Base-by-base conservation (phyloP, 2,797 vertebrate genomes). In the Zonotrichia albicollis region DNA sequence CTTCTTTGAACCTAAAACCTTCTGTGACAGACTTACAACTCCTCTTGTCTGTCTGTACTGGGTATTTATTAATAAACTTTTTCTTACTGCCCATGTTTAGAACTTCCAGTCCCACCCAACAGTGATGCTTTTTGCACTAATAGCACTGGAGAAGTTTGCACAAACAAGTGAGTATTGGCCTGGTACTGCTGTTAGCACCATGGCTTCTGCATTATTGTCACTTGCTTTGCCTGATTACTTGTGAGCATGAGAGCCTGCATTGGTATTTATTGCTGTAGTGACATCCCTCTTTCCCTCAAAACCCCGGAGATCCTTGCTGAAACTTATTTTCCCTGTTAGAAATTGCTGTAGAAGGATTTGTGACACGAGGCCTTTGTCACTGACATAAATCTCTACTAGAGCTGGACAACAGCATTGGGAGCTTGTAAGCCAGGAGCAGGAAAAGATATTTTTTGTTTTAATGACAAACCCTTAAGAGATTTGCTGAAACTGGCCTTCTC, bases 121-220 rank as follows among this genome's bases (percentile, higher is more conserved):
- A 40, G 99, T 99, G 94, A 99, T 99, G 99, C 98, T 99, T 95
- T 99, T 99, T 98, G 99, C 99, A 96, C 99, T 99, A 93, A 99
- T 99, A 84, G 99, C 99, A 85, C 98, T 99, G 98, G 99, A 99
- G 97, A 99, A 99, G 98, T 99, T 99, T 98, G 99, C 99, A 97
- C 99, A 99, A 97, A 99, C 99, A 78, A 99, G 99, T 99, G 98
- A 96, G 99, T 98, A 76, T 96, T 25, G 19, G 17, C 51, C 87
- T 90, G 74, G 19, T 87, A 30, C 13, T 57, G 57, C 89, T 92
- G 61, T 32, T 66, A 54, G 21, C 79, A 27, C 46, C 29, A 1
- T 12, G 19, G 25, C 21, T 89, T 34, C 84, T 95, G 76, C 26
- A 8, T 38, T 48, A 27, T 48, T 89, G 66, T 77, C 60, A 18